Percentiles rank a stretch among this genome's conserved stretches.
phyloP scores from a whole-genome alignment of 2,888 invertebrate genomes.

The Torymus texanus region DNA sequence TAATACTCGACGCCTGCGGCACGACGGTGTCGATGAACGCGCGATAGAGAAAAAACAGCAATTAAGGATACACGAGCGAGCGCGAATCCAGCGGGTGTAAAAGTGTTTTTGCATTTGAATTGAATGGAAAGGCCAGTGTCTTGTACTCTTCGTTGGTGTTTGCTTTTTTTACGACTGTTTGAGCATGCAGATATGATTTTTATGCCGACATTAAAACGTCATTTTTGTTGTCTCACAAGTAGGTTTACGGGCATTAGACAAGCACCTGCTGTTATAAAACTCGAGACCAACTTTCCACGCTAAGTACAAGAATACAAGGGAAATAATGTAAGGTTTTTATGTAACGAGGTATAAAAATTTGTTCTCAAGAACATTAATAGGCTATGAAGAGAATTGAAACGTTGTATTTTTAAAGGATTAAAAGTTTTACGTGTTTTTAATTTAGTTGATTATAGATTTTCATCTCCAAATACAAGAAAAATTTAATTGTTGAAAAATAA shows the following conservation, averaged over 20 bases:
- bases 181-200: slow-evolving; percentile 48
- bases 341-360: not conserved
- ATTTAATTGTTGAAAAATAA: no score
- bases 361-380: not conserved
- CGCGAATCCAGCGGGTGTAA: slow-evolving; percentile 3
- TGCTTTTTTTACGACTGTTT: slow-evolving; percentile 25
- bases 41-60: slow-evolving; percentile 12
- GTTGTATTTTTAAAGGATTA: not conserved
- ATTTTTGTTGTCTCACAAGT: slow-evolving; percentile 45
- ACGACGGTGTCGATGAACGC: not conserved
- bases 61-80: slow-evolving; percentile 9
- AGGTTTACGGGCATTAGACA: slow-evolving; percentile 39
- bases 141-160: not conserved
- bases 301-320: not conserved
- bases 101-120: slow-evolving; percentile 41
- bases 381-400: not conserved
- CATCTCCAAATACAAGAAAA: no score
- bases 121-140: slow-evolving; percentile 19
- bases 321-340: slow-evolving; percentile 8
- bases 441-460: no score
- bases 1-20: no score
- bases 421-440: no score
- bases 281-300: slow-evolving; percentile 8
- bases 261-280: no score
- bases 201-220: slow-evolving; percentile 39